These are phyloP conservation scores for Phyllotis vaccarum DNA, from an alignment of 2,797 vertebrate genomes.

Conservation along the genomic window DNA sequence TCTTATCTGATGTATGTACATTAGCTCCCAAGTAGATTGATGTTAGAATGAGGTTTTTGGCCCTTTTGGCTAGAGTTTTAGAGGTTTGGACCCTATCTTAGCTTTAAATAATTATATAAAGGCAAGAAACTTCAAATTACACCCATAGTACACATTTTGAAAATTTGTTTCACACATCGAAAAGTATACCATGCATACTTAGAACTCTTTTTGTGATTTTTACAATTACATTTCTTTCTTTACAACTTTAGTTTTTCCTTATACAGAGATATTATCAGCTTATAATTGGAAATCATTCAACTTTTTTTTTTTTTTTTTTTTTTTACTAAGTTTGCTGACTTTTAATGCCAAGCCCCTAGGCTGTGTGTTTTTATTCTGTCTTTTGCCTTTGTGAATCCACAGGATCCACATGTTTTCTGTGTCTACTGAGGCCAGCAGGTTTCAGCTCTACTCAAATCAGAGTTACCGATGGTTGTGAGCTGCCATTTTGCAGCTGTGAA, in stretches of 20 bases:
- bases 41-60: too few relatives aligned
- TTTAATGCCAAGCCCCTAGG: neutral
- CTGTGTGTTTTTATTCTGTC: neutral
- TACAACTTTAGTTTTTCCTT: neutral
- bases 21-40: neutral
- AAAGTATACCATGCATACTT: slow-evolving; percentile 51
- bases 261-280: neutral
- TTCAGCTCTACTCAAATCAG: neutral
- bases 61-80: too few relatives aligned
- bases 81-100: too few relatives aligned
- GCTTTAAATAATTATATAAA: too few relatives aligned
- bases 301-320: neutral
- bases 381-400: neutral
- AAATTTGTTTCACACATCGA: slow-evolving; percentile 43
- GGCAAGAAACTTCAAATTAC: too few relatives aligned
- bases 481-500: neutral
- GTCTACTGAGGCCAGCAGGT: neutral
- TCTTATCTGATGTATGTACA: neutral
- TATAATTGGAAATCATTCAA: neutral
- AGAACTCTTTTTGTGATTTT: slow-evolving; percentile 58
- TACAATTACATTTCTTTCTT: slow-evolving; percentile 35
- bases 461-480: neutral
- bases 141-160: neutral
- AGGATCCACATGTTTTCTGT: neutral
- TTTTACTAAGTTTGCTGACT: neutral